Evolutionary conservation across 2,888 invertebrate genomes (phyloP), one percentile per base, ranked within the genome.

Genomic region (Crepidodera aurea): DNA sequence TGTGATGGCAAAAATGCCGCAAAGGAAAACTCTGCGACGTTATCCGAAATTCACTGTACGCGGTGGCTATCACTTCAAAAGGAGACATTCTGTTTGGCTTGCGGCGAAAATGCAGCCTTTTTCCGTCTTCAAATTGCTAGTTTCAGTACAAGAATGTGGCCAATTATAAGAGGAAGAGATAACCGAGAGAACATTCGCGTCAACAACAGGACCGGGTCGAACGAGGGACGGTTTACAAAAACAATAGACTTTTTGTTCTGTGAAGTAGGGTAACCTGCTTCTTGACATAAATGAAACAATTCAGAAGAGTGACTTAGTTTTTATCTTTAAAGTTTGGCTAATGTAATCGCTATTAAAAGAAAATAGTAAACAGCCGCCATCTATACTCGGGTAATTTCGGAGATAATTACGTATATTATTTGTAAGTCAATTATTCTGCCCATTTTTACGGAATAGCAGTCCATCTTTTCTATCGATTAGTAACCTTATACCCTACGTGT

Each of bases 151-250:
- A 60, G 68, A 68, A 68, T 68, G 66, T 61, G 60, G 62, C 63
- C 67, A 68, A 68, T 68, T 68, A 68, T 60, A 64, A 66, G 54
- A 64, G 60, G 51, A 62, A 39, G 48, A 67, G 68, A 68, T 68
- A 66, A 64, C 60, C 53, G 29, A 48, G 42, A 51, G 65, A 60
- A 61, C 29, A 54, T 67, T 65, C 58, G 56, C 60, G 53, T 54
- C 59, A 64, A 62, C 62, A 55, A 37, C 63, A 58, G 48, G 37
- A 37, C 48, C 48, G 37, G 37, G 48, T 15, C 15, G n/a, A 16
- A 48, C 16, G 15, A 22, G 27, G 12, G 46, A 46, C 42, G n/a
- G 22, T 37, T 37, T 10, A 40, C 2, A 13, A 13, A 16, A 48
- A 48, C 48, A 48, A 27, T 27, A 15, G 27, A 16, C 7, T 44